A percentile compares a stretch with the other conserved stretches of the same genome.
These are phyloP conservation scores for Lycodopsis pacificus DNA, from an alignment of 2,797 vertebrate species.

Conservation along the genomic window DNA sequence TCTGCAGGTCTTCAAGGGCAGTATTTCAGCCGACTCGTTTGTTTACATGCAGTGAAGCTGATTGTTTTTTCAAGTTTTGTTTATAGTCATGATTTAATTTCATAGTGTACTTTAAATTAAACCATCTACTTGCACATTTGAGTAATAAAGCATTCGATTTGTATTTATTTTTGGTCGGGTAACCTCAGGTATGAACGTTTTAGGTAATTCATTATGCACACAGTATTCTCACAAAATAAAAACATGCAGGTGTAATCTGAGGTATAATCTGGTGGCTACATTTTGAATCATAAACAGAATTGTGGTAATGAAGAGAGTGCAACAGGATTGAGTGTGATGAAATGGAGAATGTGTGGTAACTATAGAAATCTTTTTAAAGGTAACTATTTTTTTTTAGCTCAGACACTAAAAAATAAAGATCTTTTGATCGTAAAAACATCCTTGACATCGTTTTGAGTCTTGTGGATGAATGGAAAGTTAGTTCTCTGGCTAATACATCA, in stretches of 20 bases:
- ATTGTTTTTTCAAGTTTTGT: not conserved
- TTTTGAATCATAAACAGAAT: not conserved
- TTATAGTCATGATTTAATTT: not conserved
- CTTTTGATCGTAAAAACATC: not conserved
- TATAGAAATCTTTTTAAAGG: not conserved
- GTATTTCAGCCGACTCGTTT: slow-evolving; percentile 19
- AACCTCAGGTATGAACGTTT: not conserved
- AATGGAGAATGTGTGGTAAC: not conserved
- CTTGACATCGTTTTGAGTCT: not conserved
- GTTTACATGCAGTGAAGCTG: slow-evolving; percentile 12
- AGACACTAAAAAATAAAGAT: not conserved
- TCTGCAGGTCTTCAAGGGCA: slow-evolving; percentile 20
- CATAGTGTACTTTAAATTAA: not conserved
- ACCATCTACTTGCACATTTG: not conserved
- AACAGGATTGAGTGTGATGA: not conserved
- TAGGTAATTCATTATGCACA: not conserved
- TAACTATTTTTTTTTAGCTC: not conserved
- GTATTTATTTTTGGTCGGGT: not conserved
- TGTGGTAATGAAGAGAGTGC: not conserved
- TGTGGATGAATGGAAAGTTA: slow-evolving; percentile 23
- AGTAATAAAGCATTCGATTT: not conserved
- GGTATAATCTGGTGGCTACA: not conserved
- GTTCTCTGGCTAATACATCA: slow-evolving; percentile 2
- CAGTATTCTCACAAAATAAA: not conserved
- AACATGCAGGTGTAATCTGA: not conserved